Percentiles rank a stretch among this genome's conserved stretches.
These are phyloP conservation scores for Ochotona princeps DNA, from an alignment of 2,113 vertebrate genomes.

Conservation along the genomic window DNA sequence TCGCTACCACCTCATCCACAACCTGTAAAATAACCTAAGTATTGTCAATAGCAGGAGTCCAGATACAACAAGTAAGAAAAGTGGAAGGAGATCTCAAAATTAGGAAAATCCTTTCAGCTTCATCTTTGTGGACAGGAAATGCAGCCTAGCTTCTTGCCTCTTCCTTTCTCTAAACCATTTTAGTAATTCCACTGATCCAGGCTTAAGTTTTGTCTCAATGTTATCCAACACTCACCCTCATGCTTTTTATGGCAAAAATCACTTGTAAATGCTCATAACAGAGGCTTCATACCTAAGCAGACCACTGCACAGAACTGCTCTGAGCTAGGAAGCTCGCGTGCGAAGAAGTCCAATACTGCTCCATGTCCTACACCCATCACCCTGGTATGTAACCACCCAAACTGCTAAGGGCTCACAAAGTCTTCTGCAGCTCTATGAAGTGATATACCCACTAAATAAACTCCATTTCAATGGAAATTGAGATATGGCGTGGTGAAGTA, in stretches of 20 bases:
- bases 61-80: slow-evolving; percentile 31
- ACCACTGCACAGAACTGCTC: background rate
- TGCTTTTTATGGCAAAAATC: background rate
- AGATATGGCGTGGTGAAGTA: background rate
- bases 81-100: background rate
- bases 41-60: background rate
- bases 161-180: slow-evolving; percentile 7
- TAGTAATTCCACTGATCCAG: background rate
- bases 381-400: background rate
- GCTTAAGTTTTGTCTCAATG: background rate
- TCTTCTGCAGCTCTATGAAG: background rate
- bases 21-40: background rate
- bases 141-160: background rate
- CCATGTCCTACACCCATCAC: background rate
- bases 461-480: background rate
- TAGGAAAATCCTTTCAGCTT: background rate
- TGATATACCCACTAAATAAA: background rate
- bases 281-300: background rate
- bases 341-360: background rate
- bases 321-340: background rate
- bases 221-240: background rate
- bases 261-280: background rate
- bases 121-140: background rate
- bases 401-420: background rate
- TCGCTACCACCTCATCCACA: background rate